These are phyloP conservation scores for Melopsittacus undulatus DNA, from an alignment of 2,797 vertebrate species.

Conservation along the genomic window DNA sequence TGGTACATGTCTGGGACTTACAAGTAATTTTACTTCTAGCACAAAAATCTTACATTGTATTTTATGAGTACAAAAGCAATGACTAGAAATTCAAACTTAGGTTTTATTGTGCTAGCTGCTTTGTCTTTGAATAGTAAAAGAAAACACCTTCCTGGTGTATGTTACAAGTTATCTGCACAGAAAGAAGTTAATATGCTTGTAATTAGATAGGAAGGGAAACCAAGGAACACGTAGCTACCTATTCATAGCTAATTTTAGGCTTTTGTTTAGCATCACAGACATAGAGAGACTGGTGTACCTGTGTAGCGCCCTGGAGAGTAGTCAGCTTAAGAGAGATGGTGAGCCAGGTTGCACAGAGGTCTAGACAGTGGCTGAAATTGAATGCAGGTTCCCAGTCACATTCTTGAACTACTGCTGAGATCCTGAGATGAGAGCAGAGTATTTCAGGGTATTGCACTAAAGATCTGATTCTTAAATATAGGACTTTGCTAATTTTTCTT, in stretches of 20 bases:
- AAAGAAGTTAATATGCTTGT: not conserved
- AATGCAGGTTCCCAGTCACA: not conserved
- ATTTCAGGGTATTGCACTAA: not conserved
- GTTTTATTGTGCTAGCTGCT: not conserved
- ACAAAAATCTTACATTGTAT: not conserved
- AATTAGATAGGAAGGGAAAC: not conserved
- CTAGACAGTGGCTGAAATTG: not conserved
- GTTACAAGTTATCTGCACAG: not conserved
- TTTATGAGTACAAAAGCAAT: not conserved
- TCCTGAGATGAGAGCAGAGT: not conserved
- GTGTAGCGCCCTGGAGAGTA: not conserved
- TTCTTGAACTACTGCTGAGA: not conserved
- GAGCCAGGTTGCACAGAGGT: not conserved
- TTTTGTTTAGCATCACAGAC: not conserved
- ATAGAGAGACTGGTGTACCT: not conserved
- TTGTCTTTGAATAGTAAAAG: not conserved
- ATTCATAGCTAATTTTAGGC: not conserved
- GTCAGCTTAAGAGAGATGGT: not conserved
- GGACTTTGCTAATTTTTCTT: not conserved
- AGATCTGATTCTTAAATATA: not conserved
- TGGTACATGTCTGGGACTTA: not conserved
- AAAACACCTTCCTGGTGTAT: not conserved
- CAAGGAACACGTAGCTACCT: not conserved
- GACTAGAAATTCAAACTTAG: not conserved
- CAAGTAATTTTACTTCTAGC: not conserved